These are phyloP conservation scores for Microctonus brassicae DNA, from an alignment of 2,888 invertebrate species.

Conservation along the genomic window DNA sequence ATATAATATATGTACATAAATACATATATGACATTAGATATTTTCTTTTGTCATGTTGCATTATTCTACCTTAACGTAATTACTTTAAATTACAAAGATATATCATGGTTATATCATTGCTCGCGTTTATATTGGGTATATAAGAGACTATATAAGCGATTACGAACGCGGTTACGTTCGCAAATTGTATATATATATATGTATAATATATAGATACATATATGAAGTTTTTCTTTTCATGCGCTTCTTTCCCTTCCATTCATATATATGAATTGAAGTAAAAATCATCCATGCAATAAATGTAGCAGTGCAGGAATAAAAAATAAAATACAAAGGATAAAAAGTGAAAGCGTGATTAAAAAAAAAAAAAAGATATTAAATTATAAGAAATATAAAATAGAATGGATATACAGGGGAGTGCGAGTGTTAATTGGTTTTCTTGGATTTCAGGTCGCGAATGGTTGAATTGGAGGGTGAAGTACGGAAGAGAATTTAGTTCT, in stretches of 20 bases:
- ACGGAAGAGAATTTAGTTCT: conserved; percentile 16
- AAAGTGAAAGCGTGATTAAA: neutral
- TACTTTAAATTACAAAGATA: conserved; percentile 58
- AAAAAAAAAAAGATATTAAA: conserved; percentile 17
- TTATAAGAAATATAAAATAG: neutral
- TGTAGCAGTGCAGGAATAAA: neutral
- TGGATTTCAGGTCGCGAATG: conserved; percentile 13
- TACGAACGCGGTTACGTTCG: conserved; percentile 26
- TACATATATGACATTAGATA: conserved; percentile 19
- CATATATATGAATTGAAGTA: neutral
- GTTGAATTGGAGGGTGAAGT: conserved; percentile 13
- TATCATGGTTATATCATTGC: conserved; percentile 58
- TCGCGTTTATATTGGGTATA: conserved; percentile 53
- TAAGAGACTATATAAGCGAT: conserved; percentile 42
- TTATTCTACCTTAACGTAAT: conserved; percentile 57
- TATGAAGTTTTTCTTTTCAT: neutral
- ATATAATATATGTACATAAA: conserved; percentile 18
- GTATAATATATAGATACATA: neutral
- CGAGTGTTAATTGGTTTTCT: conserved; percentile 28
- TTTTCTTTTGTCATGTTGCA: conserved; percentile 36
- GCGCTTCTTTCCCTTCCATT: neutral
- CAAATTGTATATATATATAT: neutral
- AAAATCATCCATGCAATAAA: neutral
- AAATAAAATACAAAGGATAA: neutral
- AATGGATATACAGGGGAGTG: neutral